Percentiles rank a stretch among this genome's conserved stretches.
These are phyloP conservation scores for Calliopsis andreniformis DNA, from an alignment of 1,140 invertebrate genomes.

Conservation along the genomic window DNA sequence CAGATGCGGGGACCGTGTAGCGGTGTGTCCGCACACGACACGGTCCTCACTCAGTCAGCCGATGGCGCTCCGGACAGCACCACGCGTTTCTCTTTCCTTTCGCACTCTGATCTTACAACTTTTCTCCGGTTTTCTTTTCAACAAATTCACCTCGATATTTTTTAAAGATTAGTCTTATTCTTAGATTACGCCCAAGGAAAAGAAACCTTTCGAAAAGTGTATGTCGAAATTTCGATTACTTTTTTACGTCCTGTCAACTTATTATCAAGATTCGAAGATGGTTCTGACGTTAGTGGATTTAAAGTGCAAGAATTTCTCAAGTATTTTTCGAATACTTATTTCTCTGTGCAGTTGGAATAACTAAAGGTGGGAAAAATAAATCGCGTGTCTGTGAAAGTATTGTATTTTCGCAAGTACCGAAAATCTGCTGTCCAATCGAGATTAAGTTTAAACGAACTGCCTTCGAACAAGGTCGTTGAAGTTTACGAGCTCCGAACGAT, in stretches of 20 bases:
- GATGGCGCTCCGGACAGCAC: conserved; percentile 65
- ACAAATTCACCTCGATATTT: too few relatives aligned
- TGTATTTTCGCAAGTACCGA: neutral
- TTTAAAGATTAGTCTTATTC: too few relatives aligned
- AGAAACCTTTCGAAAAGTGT: too few relatives aligned
- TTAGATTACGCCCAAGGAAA: too few relatives aligned
- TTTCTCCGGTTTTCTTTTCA: too few relatives aligned
- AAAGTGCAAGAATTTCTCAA: neutral
- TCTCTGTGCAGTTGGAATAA: too few relatives aligned
- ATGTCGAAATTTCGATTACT: too few relatives aligned
- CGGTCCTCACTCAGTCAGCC: conserved; percentile 66
- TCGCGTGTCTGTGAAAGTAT: neutral
- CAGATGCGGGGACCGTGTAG: neutral
- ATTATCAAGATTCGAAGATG: too few relatives aligned
- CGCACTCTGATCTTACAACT: too few relatives aligned
- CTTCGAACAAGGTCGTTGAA: neutral
- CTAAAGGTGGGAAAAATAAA: neutral
- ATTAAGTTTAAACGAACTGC: neutral
- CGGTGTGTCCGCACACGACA: conserved; percentile 33
- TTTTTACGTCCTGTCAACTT: too few relatives aligned
- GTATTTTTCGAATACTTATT: too few relatives aligned
- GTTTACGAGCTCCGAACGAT: conserved; percentile 15
- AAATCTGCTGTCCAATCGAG: neutral
- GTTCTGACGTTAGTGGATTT: too few relatives aligned
- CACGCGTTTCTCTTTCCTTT: conserved; percentile 30